Percentiles rank a stretch among this genome's conserved stretches.
These are phyloP conservation scores for Climacteris rufus DNA, from an alignment of 2,113 vertebrate species.

Conservation along the genomic window DNA sequence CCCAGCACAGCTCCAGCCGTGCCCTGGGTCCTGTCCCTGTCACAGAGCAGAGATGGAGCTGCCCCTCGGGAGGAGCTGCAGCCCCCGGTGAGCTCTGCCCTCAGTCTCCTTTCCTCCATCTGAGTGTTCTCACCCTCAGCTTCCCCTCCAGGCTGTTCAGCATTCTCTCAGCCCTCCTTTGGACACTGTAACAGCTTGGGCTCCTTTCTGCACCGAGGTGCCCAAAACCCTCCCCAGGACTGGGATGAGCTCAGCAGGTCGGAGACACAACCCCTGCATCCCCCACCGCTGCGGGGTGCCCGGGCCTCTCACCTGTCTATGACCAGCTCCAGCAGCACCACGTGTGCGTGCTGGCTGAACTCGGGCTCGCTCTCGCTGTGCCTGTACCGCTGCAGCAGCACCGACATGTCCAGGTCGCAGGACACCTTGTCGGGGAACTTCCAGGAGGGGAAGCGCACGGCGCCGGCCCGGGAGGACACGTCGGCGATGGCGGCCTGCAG, in stretches of 20 bases:
- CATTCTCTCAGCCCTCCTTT: background rate
- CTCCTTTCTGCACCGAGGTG: background rate
- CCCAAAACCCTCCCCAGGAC: background rate
- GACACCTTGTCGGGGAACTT: constrained; percentile 89
- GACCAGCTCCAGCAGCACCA: constrained; percentile 87
- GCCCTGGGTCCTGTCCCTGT: background rate
- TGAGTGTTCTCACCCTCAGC: background rate
- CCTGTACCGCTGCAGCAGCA: constrained; percentile 82
- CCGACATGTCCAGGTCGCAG: constrained; percentile 83
- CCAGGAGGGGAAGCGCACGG: constrained; percentile 84
- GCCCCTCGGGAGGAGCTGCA: background rate
- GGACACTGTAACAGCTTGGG: background rate
- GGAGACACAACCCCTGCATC: accelerated
- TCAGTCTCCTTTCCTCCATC: background rate
- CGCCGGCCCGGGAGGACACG: constrained; percentile 82
- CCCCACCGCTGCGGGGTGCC: accelerated
- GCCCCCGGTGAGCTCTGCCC: background rate
- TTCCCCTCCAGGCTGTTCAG: background rate
- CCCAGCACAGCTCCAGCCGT: background rate
- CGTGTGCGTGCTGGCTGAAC: constrained; percentile 85
- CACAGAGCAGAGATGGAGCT: background rate
- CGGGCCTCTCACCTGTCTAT: constrained; percentile 84
- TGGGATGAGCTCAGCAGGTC: background rate
- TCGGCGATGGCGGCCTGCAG: constrained; percentile 85
- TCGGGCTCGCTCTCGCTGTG: constrained; percentile 76